Percentiles rank a stretch among this genome's conserved stretches.
Conservation (phyloP, 1,140 invertebrate genomes). For the Conus ventricosus region DNA sequence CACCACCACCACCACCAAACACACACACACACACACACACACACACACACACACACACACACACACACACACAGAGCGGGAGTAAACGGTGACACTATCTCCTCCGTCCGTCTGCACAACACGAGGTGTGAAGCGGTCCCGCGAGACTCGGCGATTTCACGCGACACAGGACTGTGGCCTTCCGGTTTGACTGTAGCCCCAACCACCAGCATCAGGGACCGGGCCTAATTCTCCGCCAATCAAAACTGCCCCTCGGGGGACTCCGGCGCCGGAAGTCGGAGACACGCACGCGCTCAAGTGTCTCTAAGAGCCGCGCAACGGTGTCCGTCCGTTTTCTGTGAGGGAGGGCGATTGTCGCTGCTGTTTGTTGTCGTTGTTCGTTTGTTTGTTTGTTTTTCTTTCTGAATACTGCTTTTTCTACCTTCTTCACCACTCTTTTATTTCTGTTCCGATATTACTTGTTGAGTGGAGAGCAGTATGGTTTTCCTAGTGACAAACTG, state of each 20-base stretch:
- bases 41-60: constrained; percentile 15
- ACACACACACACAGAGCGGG: not conserved
- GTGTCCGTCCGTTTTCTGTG: not conserved
- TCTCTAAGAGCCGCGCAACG: not conserved
- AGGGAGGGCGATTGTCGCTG: too few species aligned
- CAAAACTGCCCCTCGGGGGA: constrained; percentile 9
- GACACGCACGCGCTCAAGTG: constrained; percentile 26
- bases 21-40: not conserved
- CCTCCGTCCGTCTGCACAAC: not conserved
- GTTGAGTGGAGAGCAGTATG: too few species aligned
- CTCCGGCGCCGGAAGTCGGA: constrained; percentile 23
- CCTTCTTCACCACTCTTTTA: too few species aligned
- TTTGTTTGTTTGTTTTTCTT: not conserved
- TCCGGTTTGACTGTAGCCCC: not conserved
- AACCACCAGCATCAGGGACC: not conserved
- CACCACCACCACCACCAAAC: too few species aligned
- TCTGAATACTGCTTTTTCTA: not conserved
- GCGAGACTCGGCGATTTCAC: constrained; percentile 24
- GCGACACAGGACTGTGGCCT: not conserved
- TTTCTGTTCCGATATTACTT: too few species aligned
- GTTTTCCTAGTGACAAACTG: too few species aligned
- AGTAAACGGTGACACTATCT: not conserved
- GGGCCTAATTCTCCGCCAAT: constrained; percentile 9
- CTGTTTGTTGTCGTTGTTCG: too few species aligned
- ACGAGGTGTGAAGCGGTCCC: constrained; percentile 27